Evolutionary conservation across 2,113 vertebrate genomes (phyloP).

Genomic region (Neolamprologus cancellatus): DNA sequence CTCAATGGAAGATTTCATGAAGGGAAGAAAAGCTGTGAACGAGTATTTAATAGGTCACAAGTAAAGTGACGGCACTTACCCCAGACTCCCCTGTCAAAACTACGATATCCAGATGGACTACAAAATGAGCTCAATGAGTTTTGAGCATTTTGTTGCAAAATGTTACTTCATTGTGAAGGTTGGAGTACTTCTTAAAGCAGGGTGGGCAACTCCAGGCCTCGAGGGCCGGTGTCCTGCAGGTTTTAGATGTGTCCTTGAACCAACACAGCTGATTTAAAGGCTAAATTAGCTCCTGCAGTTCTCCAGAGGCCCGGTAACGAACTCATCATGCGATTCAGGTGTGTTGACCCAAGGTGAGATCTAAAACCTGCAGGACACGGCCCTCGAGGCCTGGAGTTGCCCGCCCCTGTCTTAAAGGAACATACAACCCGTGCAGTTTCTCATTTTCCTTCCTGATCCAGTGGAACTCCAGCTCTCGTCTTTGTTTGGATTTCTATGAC

Average conservation of each 20-base stretch:
- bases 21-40: not conserved
- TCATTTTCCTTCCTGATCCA: not conserved
- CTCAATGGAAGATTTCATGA: not conserved
- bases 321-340: not conserved
- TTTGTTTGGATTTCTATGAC: not conserved
- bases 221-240: rapidly evolving
- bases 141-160: not conserved
- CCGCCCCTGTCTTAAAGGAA: rapidly evolving
- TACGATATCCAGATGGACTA: not conserved
- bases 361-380: not conserved
- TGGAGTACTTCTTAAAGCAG: not conserved
- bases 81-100: not conserved
- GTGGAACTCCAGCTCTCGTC: not conserved
- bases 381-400: not conserved
- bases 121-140: not conserved
- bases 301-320: not conserved
- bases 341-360: not conserved
- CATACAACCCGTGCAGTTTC: not conserved
- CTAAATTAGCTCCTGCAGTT: not conserved
- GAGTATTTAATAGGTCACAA: not conserved
- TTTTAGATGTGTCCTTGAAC: not conserved
- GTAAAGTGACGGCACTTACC: not conserved
- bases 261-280: not conserved
- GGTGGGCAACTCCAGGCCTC: not conserved
- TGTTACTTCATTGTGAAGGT: not conserved